Evolutionary conservation across 2,797 vertebrate species (phyloP), one percentile per base, ranked within the genome.

Genomic region (Siniperca obscura): DNA sequence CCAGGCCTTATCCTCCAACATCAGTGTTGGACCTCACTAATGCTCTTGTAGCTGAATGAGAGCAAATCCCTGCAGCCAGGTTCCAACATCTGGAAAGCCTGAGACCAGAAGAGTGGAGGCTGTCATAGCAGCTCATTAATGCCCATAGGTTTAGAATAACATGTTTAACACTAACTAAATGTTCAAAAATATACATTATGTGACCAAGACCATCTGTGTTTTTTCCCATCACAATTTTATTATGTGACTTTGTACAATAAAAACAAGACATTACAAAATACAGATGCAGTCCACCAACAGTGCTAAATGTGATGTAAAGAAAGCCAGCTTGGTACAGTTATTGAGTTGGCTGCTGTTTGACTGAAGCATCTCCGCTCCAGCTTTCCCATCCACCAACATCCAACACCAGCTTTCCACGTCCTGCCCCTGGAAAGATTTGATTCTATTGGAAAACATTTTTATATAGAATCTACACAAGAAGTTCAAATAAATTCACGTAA

Each of bases 251-350:
- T 95, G 68, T 92, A 95, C 91, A 95, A 86, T 94, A 94, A 93
- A 94, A 93, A 91, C 78, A 87, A 77, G 67, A 88, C 64, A 87
- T 87, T 87, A 89, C 78, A 91, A 92, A 96, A 96, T 94, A 97
- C 93, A 96, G 95, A 95, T 95, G 95, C 95, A 95, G 93, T 96
- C 96, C 95, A 97, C 96, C 95, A 96, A 95, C 95, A 95, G 95
- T 96, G 96, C 95, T 96, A 96, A 96, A 96, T 95, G 94, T 92
- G 86, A 95, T 95, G 94, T 86, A 90, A 90, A 88, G 78, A 92
- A 83, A 85, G 83, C 90, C 90, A 77, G 61, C 74, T 75, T 53
- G 77, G 79, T 68, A 52, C 71, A 62, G 17, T 62, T 74, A 79
- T 19, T 48, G 19, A 34, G 61, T 48, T 22, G 72, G 69, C 56